Evolutionary conservation across 2,888 invertebrate genomes (phyloP), one percentile per base, ranked within the genome.

Genomic region (Zeuzera pyrina): DNA sequence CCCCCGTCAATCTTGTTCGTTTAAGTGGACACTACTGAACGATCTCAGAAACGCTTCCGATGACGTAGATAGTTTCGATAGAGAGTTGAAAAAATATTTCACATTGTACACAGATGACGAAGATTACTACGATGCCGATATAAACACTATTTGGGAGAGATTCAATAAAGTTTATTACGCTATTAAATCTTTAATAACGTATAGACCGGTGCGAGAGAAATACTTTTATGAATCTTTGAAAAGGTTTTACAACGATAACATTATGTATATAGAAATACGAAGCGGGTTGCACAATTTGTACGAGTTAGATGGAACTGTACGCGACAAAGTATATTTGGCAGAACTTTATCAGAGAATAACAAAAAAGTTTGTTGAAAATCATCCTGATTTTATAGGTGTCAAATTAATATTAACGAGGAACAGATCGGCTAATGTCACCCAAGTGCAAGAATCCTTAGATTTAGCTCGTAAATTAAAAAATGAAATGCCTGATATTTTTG

Each of bases 251-350:
- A 84, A 87, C 0, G 92, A 92, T 51, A 90, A 90, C 36, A 78
- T 92, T 1, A 85, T 88, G 63, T 92, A 91, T 43, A 54, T 91
- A 19, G 92, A 92, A 58, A 62, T 92, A 7, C 72, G 92, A 38
- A 81, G 86, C 10, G 77, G 86, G 2, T 52, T 92, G 26, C 83
- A 86, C 1, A 45, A 62, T 41, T 55, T 89, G 0, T 91, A 91
- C 48, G 89, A 90, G 37, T 50, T 90, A 5, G 73, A 91, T 29
- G 90, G 88, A 0, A 87, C 74, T 0, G 33, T 44, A 1, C 87
- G 88, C 35, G 78, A 72, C 0, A 53, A 68, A 0, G 39, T 84
- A 6, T 87, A 89, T 38, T 71, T 86, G 2, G 84, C 86, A 0
- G 64, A 67, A 32, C 62, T 90, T 1, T 89, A 87, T 36, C 71